These are phyloP conservation scores for Clamator glandarius DNA, from an alignment of 2,797 vertebrate species.

Conservation along the genomic window DNA sequence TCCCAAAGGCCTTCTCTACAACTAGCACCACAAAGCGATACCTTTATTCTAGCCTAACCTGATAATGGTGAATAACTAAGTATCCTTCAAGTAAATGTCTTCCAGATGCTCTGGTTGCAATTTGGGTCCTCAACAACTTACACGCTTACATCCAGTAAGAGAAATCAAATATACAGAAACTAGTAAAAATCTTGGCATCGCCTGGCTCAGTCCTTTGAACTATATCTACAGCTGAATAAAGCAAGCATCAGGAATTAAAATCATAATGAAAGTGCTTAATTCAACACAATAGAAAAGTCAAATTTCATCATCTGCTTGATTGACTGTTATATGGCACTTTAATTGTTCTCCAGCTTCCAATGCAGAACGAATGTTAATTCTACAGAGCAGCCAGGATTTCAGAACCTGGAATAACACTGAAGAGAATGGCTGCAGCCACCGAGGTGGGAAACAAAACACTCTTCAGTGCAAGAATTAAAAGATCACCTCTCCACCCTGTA, in stretches of 20 bases:
- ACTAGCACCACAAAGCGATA: neutral
- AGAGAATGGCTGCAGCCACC: accelerated
- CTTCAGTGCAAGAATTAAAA: neutral
- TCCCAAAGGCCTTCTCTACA: neutral
- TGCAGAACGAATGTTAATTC: neutral
- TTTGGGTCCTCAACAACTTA: neutral
- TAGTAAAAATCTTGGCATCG: neutral
- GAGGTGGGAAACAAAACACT: neutral
- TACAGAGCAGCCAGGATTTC: neutral
- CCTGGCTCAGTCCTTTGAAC: neutral
- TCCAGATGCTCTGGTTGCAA: neutral
- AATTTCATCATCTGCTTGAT: conserved; percentile 53
- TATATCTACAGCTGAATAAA: neutral
- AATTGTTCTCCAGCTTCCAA: conserved; percentile 4
- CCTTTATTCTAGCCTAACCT: neutral
- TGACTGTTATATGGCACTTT: conserved; percentile 17
- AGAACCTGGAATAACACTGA: conserved; percentile 1
- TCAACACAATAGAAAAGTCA: conserved; percentile 40
- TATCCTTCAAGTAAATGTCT: neutral
- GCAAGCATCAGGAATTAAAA: conserved; percentile 15
- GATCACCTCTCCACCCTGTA: neutral
- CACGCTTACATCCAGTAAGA: neutral
- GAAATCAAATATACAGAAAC: neutral
- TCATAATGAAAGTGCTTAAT: conserved; percentile 6
- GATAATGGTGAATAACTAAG: neutral